phyloP scores from a whole-genome alignment of 2,888 invertebrate genomes.

The Torymus auratus region DNA sequence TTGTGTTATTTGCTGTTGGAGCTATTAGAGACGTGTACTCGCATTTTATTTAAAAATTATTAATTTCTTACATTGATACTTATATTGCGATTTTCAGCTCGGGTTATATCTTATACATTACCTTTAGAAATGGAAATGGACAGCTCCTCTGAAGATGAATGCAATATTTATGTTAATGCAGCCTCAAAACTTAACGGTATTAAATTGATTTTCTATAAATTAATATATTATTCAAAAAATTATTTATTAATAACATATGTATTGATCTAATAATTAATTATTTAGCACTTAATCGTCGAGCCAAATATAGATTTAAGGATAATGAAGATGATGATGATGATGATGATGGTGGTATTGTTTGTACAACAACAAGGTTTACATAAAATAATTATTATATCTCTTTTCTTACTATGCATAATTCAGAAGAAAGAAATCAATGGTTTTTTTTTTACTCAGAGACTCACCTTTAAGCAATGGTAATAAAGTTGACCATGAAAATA shows the following conservation, averaged over 20 bases:
- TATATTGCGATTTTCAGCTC: not conserved
- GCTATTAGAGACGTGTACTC: too few relatives aligned
- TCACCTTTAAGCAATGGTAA: not conserved
- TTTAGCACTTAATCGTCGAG: slow-evolving; percentile 38
- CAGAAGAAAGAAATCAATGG: too few relatives aligned
- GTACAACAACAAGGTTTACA: slow-evolving; percentile 11
- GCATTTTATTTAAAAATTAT: too few relatives aligned
- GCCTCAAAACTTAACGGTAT: slow-evolving; percentile 49
- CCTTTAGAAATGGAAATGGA: slow-evolving; percentile 31
- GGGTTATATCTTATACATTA: too few relatives aligned
- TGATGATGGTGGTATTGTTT: not conserved
- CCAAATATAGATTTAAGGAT: not conserved
- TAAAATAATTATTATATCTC: not conserved
- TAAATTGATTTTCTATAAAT: slow-evolving; percentile 3
- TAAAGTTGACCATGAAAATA: not conserved
- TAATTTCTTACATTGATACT: not conserved
- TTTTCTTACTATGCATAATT: not conserved
- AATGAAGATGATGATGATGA: slow-evolving; percentile 21
- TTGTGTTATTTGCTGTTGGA: too few relatives aligned
- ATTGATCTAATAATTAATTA: not conserved
- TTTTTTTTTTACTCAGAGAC: not conserved
- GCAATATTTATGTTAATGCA: slow-evolving; percentile 49
- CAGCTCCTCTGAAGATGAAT: slow-evolving; percentile 57
- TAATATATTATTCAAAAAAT: not conserved
- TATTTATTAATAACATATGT: not conserved